Evolutionary conservation across 1,140 invertebrate species (phyloP).

Genomic region (Calephelis virginiensis): DNA sequence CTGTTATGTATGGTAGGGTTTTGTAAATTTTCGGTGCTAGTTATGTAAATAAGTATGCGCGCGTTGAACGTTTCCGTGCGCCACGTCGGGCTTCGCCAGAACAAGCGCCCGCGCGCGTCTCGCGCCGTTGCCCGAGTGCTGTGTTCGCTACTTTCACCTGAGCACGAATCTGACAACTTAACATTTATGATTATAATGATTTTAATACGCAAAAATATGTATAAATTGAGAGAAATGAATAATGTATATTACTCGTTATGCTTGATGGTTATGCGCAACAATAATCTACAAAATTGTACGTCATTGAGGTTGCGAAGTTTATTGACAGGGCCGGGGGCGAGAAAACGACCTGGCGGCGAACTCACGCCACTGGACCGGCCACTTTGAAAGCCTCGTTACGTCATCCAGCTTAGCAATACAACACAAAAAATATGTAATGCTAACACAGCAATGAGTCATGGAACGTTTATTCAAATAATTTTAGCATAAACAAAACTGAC

Average conservation of each 20-base stretch:
- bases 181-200: slow-evolving; percentile 40
- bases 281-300: slow-evolving; percentile 38
- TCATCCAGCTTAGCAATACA: slow-evolving; percentile 52
- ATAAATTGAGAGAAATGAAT: slow-evolving; percentile 12
- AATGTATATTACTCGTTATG: slow-evolving; percentile 16
- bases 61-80: slow-evolving; percentile 51
- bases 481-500: neutral
- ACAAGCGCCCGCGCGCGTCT: slow-evolving; percentile 64
- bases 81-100: slow-evolving; percentile 65
- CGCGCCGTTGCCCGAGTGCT: slow-evolving; percentile 68
- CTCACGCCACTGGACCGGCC: slow-evolving; percentile 46
- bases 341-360: slow-evolving; percentile 43
- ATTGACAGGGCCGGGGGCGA: slow-evolving; percentile 69
- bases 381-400: slow-evolving; percentile 54
- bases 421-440: slow-evolving; percentile 56
- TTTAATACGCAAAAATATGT: slow-evolving; percentile 25
- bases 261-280: slow-evolving; percentile 21
- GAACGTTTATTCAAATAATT: slow-evolving; percentile 14
- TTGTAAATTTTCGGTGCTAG: slow-evolving; percentile 16
- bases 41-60: slow-evolving; percentile 21
- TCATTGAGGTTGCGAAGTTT: slow-evolving; percentile 54
- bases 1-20: slow-evolving; percentile 12
- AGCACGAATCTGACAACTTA: slow-evolving; percentile 50
- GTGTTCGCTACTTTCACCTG: slow-evolving; percentile 73
- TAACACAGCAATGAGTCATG: slow-evolving; percentile 47